Conservation (phyloP, 2,888 invertebrate genomes). For the Tupiocoris notatus region DNA sequence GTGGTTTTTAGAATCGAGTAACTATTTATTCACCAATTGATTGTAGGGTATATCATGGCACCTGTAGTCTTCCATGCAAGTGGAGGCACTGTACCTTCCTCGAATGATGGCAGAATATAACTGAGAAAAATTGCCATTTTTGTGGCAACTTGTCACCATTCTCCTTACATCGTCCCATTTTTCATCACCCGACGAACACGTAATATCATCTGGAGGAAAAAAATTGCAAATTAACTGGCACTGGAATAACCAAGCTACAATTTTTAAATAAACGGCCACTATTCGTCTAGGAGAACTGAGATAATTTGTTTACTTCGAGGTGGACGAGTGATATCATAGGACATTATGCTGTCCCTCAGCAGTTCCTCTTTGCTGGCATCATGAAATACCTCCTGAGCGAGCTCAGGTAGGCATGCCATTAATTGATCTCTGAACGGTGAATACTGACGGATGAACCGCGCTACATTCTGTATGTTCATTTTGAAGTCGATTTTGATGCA, state of each 20-base stretch:
- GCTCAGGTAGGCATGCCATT: neutral
- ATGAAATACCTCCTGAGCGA: constrained; percentile 34
- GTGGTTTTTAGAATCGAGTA: no score
- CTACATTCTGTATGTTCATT: constrained; percentile 27
- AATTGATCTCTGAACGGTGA: constrained; percentile 5
- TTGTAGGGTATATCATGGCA: constrained; percentile 35
- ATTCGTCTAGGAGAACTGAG: no score
- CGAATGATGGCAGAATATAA: constrained; percentile 36
- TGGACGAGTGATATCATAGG: constrained; percentile 34
- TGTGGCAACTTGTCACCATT: constrained; percentile 18
- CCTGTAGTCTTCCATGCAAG: constrained; percentile 41
- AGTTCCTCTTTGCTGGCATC: constrained; percentile 34
- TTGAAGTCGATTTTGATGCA: constrained; percentile 21
- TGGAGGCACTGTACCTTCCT: constrained; percentile 31
- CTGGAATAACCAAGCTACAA: no score
- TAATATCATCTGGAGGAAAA: constrained; percentile 5
- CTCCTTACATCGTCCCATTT: constrained; percentile 37
- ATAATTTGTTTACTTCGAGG: constrained; percentile 20
- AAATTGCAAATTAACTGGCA: no score
- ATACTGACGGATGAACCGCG: constrained; percentile 28
- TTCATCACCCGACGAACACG: constrained; percentile 2
- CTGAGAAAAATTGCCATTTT: neutral
- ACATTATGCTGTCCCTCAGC: constrained; percentile 38
- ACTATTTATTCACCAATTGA: constrained; percentile 36
- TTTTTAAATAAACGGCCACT: no score